Base-by-base conservation (phyloP, 2,113 vertebrate genomes). In the Onychostruthus taczanowskii region DNA sequence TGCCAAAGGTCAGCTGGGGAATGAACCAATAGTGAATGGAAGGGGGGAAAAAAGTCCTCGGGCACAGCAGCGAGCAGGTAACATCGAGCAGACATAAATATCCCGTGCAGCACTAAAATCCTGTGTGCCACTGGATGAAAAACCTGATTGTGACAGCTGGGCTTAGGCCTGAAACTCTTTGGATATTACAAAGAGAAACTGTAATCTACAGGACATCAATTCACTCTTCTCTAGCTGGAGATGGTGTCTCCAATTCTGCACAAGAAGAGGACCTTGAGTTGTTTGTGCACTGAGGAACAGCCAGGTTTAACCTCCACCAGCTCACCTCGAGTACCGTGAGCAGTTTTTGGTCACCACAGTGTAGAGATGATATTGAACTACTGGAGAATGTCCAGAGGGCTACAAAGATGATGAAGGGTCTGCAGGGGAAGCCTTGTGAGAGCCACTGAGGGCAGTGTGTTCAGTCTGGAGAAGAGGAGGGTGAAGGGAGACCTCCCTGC, bases 1-100 rank as follows among this genome's bases (percentile, higher is more conserved):
- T 98, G 31, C 99, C 99, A 11, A 99, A 99, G 2, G 99, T 99
- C 95, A 99, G 92, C 99, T 99, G 95, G 14, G 63, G 70, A 68
- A 93, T 21, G 79, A 95, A 95, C 11, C 77, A 96, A 90, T 33
- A 90, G 87, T 81, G 89, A 96, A 94, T 72, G 70, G n/a, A 91
- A 82, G 37, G 63, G 43, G 1, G 1, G 16, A 44, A 61, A 59
- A 56, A 46, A 1, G 11, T 7, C 62, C 50, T 63, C 0, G 0
- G 53, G 64, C 68, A 64, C 3, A 16, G 64, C 47, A 56, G 8
- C 1, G 22, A 66, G 5, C 0, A 1, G 33, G 10, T 27, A 78
- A 88, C 13, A 4, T 23, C 1, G 1, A 53, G 46, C 1, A 68
- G 47, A 55, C 3, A 8, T 5, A 66, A 68, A 46, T 28, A 79